Conservation (phyloP, 2,113 vertebrate genomes). For the Pseudonaja textilis region DNA sequence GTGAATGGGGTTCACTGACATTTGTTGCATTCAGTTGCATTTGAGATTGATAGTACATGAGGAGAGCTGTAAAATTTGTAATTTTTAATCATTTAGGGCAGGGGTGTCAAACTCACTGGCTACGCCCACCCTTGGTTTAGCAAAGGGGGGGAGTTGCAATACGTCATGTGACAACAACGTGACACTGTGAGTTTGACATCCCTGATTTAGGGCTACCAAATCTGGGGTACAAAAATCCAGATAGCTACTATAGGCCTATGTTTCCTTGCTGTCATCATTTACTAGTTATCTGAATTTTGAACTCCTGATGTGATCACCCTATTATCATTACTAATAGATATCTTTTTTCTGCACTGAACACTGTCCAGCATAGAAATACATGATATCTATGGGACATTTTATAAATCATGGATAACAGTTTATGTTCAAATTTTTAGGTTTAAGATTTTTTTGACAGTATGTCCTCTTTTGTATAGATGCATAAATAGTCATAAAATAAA, state of each 20-base stretch:
- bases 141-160: no score
- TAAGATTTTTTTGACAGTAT: neutral
- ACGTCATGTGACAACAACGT: no score
- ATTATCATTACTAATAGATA: neutral
- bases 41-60: neutral
- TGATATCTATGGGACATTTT: neutral
- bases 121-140: no score
- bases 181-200: no score
- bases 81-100: neutral
- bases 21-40: neutral
- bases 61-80: neutral
- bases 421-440: neutral
- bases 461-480: neutral
- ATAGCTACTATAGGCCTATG: neutral
- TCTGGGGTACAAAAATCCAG: neutral
- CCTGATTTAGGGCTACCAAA: neutral
- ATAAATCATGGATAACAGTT: neutral
- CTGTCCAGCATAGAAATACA: neutral
- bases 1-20: neutral
- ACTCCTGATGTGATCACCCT: neutral
- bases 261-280: neutral
- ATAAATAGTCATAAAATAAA: neutral
- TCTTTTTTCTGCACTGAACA: neutral
- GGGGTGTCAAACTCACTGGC: no score
- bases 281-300: neutral